Conservation (phyloP, 2,113 vertebrate species). For the Plectropomus leopardus region DNA sequence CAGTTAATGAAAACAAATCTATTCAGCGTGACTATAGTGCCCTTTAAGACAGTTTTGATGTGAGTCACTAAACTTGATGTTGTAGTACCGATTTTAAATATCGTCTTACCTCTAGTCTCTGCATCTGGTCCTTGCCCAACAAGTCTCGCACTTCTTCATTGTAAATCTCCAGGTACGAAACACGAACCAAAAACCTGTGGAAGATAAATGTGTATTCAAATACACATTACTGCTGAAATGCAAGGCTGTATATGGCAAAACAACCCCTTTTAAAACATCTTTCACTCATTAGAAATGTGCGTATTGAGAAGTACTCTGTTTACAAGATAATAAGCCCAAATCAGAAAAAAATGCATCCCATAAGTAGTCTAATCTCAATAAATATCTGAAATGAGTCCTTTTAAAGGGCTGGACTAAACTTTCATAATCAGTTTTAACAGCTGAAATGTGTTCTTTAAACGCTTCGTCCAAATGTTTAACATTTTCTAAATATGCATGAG, state of each 20-base stretch:
- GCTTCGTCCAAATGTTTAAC: background rate
- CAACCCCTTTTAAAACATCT: background rate
- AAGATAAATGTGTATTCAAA: slow-evolving; percentile 1
- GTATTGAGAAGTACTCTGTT: background rate
- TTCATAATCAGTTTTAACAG: background rate
- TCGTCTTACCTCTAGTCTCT: slow-evolving; percentile 93
- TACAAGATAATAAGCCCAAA: background rate
- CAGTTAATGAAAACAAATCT: background rate
- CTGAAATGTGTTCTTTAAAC: background rate
- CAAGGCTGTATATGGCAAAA: slow-evolving; percentile 5
- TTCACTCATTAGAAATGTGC: background rate
- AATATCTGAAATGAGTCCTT: background rate
- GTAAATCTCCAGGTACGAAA: slow-evolving; percentile 99
- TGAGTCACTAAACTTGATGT: background rate
- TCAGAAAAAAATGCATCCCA: background rate
- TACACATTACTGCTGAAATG: background rate
- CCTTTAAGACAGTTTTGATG: background rate
- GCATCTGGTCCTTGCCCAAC: slow-evolving; percentile 96
- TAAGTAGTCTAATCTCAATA: too few species aligned
- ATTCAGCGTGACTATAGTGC: background rate
- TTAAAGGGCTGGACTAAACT: background rate
- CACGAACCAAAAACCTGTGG: slow-evolving; percentile 95
- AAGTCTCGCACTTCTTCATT: slow-evolving; percentile 98
- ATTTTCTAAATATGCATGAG: background rate
- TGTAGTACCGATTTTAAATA: background rate